phyloP scores from a whole-genome alignment of 1,140 invertebrate genomes.

The Pygmarrhopalites habei region DNA sequence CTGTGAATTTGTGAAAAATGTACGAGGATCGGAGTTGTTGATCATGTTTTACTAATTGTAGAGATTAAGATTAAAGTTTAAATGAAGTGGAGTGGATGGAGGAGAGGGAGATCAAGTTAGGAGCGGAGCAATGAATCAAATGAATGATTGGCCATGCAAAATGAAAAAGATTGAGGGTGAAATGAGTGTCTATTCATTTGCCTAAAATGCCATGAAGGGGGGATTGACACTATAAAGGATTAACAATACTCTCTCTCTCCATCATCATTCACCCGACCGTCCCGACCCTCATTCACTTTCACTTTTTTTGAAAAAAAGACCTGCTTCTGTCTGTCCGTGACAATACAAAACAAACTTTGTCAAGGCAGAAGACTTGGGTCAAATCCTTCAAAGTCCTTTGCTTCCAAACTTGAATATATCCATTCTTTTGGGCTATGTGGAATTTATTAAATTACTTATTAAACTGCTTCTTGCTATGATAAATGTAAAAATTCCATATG shows the following conservation, averaged over 20 bases:
- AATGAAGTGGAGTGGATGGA: background rate
- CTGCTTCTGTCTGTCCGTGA: too few species aligned
- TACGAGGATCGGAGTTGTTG: background rate
- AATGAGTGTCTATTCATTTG: slow-evolving; percentile 18
- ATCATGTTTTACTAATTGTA: background rate
- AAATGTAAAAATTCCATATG: too few species aligned
- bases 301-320: background rate
- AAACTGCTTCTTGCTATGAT: too few species aligned
- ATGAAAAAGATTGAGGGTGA: slow-evolving; percentile 21
- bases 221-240: slow-evolving; percentile 24
- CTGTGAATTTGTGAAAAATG: too few species aligned
- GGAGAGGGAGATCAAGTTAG: background rate
- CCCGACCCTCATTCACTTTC: background rate
- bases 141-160: slow-evolving; percentile 24
- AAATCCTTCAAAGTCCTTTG: too few species aligned
- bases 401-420: too few species aligned
- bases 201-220: slow-evolving; percentile 20
- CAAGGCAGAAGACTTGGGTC: background rate
- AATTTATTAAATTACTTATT: too few species aligned
- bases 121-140: slow-evolving; percentile 16
- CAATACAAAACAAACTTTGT: background rate
- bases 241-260: slow-evolving; percentile 20
- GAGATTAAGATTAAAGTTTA: background rate
- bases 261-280: slow-evolving; percentile 2
- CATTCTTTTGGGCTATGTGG: too few species aligned